Conservation (phyloP, 1,140 invertebrate genomes). For the Calosoma granatense region DNA sequence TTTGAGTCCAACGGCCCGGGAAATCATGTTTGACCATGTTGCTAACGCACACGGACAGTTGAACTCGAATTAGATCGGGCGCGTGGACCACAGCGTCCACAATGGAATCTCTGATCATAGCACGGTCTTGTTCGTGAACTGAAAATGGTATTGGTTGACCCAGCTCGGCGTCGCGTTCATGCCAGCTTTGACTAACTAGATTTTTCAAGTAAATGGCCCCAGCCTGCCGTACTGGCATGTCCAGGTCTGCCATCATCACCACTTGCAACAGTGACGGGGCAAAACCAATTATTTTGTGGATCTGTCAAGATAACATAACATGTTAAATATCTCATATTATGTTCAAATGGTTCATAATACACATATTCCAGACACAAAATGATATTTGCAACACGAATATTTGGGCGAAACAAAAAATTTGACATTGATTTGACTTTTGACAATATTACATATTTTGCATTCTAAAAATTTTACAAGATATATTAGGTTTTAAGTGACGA, state of each 20-base stretch:
- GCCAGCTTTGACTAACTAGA: slow-evolving; percentile 81
- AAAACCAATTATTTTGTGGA: slow-evolving; percentile 95
- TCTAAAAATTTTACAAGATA: no score
- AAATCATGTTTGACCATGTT: slow-evolving; percentile 94
- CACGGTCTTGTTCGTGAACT: slow-evolving; percentile 93
- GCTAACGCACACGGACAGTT: slow-evolving; percentile 83
- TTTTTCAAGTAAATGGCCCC: slow-evolving; percentile 97
- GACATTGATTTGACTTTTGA: no score
- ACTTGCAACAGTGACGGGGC: slow-evolving; percentile 86
- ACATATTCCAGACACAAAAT: not conserved
- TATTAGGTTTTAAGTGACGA: no score
- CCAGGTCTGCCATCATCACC: slow-evolving; percentile 78
- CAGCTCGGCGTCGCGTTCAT: slow-evolving; percentile 65
- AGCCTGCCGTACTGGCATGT: slow-evolving; percentile 90
- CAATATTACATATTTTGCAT: no score
- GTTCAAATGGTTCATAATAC: not conserved
- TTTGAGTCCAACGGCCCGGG: slow-evolving; percentile 87
- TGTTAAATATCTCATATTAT: not conserved
- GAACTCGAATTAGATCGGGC: slow-evolving; percentile 78
- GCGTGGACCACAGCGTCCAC: slow-evolving; percentile 92
- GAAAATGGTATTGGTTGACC: slow-evolving; percentile 69
- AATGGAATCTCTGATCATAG: slow-evolving; percentile 84
- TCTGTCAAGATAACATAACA: slow-evolving; percentile 50
- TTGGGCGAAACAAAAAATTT: no score
- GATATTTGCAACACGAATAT: no score